A percentile compares a stretch with the other conserved stretches of the same genome.
phyloP scores from a whole-genome alignment of 2,797 vertebrate genomes.

The Sphaeramia orbicularis region DNA sequence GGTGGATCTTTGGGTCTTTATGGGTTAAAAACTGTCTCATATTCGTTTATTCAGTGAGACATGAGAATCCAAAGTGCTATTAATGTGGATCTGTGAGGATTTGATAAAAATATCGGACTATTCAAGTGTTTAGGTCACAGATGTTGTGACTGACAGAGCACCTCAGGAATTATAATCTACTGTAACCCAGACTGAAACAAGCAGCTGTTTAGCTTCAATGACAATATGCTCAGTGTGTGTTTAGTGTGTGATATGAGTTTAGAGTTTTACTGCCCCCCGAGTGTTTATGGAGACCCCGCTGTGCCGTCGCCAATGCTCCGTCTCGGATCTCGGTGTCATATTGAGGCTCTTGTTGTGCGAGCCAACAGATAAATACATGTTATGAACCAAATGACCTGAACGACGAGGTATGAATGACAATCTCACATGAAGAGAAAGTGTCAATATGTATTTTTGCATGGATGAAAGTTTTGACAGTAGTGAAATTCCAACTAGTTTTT shows the following conservation, averaged over 20 bases:
- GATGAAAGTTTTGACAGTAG: no score
- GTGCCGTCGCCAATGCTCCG: slow-evolving; percentile 50
- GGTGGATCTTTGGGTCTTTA: no score
- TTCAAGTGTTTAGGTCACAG: slow-evolving; percentile 21
- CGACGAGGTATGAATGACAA: no score
- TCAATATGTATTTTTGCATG: no score
- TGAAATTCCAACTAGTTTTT: no score
- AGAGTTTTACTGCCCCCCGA: slow-evolving; percentile 49
- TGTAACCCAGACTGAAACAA: slow-evolving; percentile 35
- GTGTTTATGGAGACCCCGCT: slow-evolving; percentile 65
- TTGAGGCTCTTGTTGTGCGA: slow-evolving; percentile 14
- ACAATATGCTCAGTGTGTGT: slow-evolving; percentile 22
- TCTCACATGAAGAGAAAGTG: no score
- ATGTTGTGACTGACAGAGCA: slow-evolving; percentile 30
- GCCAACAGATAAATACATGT: slow-evolving; percentile 4
- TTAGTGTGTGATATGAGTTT: slow-evolving; percentile 37
- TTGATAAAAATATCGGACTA: slow-evolving; percentile 17
- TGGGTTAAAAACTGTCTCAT: no score
- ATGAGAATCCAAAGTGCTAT: not conserved
- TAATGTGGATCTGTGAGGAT: slow-evolving; percentile 5
- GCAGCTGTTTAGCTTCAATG: slow-evolving; percentile 65
- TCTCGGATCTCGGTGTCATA: slow-evolving; percentile 26
- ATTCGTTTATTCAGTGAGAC: not conserved
- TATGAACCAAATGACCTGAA: slow-evolving; percentile 11
- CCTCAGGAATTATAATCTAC: slow-evolving; percentile 36